These are phyloP conservation scores for Esox niger DNA, from an alignment of 2,113 vertebrate species.

Conservation along the genomic window DNA sequence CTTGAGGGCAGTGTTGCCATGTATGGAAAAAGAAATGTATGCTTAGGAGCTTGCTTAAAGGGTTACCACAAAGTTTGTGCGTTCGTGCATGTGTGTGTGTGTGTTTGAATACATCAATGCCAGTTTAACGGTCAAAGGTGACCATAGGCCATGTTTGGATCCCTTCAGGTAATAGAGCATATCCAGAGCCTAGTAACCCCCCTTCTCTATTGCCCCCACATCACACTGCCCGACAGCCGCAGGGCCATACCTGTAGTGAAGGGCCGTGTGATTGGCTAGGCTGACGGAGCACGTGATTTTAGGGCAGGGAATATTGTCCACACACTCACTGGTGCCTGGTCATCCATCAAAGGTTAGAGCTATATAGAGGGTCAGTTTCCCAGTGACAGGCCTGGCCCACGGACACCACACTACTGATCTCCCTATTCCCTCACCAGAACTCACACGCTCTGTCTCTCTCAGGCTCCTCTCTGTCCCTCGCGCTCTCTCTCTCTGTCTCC, in stretches of 20 bases:
- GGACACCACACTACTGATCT: constrained; percentile 1
- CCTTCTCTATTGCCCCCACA: background rate
- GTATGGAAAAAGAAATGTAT: too few relatives aligned
- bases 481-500: too few relatives aligned
- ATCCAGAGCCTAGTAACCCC: too few relatives aligned
- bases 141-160: too few relatives aligned
- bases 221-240: background rate
- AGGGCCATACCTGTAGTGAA: background rate
- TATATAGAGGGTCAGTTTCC: constrained; percentile 34
- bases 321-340: constrained; percentile 21
- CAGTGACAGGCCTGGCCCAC: constrained; percentile 37
- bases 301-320: background rate
- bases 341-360: constrained; percentile 58
- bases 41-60: too few relatives aligned
- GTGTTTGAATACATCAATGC: too few relatives aligned
- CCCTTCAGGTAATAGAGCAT: background rate
- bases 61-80: too few relatives aligned
- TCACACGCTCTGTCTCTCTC: background rate
- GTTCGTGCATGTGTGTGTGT: background rate
- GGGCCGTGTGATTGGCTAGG: constrained; percentile 37
- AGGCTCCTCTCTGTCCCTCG: background rate
- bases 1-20: too few relatives aligned
- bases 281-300: constrained; percentile 56
- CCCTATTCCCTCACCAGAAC: constrained; percentile 25
- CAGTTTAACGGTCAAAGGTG: too few relatives aligned